Evolutionary conservation across 2,113 vertebrate species (phyloP).

Genomic region (Asarcornis scutulata): DNA sequence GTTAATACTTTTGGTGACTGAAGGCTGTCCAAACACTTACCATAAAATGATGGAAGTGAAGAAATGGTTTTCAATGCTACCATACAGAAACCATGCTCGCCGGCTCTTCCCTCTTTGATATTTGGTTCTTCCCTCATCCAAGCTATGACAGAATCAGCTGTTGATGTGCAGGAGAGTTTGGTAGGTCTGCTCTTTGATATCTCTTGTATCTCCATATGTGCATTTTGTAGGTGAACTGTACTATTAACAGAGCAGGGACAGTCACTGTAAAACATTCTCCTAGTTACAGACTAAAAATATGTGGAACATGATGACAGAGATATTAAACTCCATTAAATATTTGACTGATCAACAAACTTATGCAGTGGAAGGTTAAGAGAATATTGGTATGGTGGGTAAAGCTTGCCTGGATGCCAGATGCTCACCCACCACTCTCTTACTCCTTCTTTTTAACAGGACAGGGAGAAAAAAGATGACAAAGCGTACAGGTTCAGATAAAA

Average conservation of each 20-base stretch:
- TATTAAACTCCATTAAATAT: neutral
- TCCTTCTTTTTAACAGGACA: neutral
- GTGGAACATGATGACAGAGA: neutral
- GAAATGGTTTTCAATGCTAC: neutral
- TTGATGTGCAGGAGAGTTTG: neutral
- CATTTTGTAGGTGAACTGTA: neutral
- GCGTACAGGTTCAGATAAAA: rapidly evolving
- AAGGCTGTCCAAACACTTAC: neutral
- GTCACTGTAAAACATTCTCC: neutral
- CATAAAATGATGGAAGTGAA: neutral
- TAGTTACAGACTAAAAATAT: neutral
- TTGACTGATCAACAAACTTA: neutral
- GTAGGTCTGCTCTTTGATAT: neutral
- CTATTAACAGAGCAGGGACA: neutral
- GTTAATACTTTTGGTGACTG: neutral
- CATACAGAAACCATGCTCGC: neutral
- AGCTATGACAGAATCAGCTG: neutral
- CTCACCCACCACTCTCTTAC: neutral
- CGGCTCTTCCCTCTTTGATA: neutral
- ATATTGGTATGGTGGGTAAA: neutral
- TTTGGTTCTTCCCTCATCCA: neutral
- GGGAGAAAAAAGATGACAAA: neutral
- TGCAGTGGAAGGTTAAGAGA: neutral
- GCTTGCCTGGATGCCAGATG: neutral
- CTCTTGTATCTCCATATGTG: neutral